Conservation (phyloP, 1,140 invertebrate species). For the Temnothorax nylanderi region DNA sequence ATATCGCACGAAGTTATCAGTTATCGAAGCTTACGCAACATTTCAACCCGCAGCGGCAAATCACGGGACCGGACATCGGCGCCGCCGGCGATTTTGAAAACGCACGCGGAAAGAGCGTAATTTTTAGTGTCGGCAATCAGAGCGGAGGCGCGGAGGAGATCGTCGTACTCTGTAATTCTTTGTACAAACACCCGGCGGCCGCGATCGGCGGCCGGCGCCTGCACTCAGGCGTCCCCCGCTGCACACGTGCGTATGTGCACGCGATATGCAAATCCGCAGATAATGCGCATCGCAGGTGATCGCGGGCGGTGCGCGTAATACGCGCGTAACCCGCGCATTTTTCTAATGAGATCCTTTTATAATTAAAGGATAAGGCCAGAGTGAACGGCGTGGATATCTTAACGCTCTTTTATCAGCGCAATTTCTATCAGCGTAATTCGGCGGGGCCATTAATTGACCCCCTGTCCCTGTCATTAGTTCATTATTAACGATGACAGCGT, state of each 20-base stretch:
- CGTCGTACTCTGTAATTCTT: constrained; percentile 45
- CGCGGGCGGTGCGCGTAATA: constrained; percentile 69
- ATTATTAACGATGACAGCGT: constrained; percentile 42
- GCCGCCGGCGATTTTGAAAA: constrained; percentile 12
- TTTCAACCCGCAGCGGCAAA: neutral
- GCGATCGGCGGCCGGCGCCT: constrained; percentile 43
- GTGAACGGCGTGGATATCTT: constrained; percentile 27
- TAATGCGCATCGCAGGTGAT: constrained; percentile 68
- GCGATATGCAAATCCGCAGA: constrained; percentile 80
- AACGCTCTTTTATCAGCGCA: constrained; percentile 14
- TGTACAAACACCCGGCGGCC: constrained; percentile 11
- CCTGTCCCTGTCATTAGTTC: constrained; percentile 42
- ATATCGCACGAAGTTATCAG: neutral
- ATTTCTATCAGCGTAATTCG: constrained; percentile 47
- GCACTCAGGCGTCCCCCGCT: constrained; percentile 28
- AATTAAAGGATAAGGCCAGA: constrained; percentile 71
- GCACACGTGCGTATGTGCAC: constrained; percentile 59
- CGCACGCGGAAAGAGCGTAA: neutral
- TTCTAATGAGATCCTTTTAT: constrained; percentile 66
- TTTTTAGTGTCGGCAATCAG: constrained; percentile 47
- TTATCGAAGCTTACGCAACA: neutral
- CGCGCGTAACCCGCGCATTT: constrained; percentile 62
- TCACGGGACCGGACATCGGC: neutral
- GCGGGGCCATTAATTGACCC: too few relatives aligned
- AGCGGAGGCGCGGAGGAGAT: constrained; percentile 23